Evolutionary conservation across 1,140 invertebrate genomes (phyloP).

Genomic region (Eumaeus atala): DNA sequence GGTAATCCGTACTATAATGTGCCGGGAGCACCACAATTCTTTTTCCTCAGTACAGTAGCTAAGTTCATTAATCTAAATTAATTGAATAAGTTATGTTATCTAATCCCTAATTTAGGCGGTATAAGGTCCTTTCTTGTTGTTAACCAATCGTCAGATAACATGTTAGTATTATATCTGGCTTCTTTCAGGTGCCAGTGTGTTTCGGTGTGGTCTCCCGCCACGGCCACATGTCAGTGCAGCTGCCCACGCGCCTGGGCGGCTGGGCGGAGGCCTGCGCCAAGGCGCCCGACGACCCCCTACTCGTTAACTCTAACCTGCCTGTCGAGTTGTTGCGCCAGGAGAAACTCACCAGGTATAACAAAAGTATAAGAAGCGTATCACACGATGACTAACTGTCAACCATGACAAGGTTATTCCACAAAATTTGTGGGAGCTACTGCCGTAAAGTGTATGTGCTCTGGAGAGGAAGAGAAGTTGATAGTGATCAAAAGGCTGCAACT

Average conservation of each 20-base stretch:
- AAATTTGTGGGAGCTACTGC: no score
- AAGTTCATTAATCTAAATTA: no score
- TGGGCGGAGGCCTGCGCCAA: constrained; percentile 62
- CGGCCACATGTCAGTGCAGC: constrained; percentile 93
- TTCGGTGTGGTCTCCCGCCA: constrained; percentile 97
- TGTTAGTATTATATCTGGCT: not conserved
- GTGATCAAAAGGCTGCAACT: not conserved
- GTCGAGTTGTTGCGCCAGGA: constrained; percentile 84
- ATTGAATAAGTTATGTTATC: no score
- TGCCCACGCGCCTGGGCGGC: constrained; percentile 89
- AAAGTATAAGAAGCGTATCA: not conserved
- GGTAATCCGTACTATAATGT: no score
- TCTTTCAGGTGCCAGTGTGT: constrained; percentile 84
- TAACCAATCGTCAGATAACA: no score
- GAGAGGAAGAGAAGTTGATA: no score
- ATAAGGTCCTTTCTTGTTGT: no score
- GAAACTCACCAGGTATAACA: constrained; percentile 80
- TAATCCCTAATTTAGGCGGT: no score
- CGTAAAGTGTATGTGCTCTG: no score
- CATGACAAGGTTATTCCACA: no score
- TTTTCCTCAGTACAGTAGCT: no score
- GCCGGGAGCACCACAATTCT: no score
- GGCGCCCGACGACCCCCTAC: constrained; percentile 65
- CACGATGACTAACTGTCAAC: not conserved
- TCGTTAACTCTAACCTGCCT: constrained; percentile 79